Evolutionary conservation across 2,113 vertebrate genomes (phyloP), one percentile per base, ranked within the genome.

Genomic region (Caloenas nicobarica): DNA sequence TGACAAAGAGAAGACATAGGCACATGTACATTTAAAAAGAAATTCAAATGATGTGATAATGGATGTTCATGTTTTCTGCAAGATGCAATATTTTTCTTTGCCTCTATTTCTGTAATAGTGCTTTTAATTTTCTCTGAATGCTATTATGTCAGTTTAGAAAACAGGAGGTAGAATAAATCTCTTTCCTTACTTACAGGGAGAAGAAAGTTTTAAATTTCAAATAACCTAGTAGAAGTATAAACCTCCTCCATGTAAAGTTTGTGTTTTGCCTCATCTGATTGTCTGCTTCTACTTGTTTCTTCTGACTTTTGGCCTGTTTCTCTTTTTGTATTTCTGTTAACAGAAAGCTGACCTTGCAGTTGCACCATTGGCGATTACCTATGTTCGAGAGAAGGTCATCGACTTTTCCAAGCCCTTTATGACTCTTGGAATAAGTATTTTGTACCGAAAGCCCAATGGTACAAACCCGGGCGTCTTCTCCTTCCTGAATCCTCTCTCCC

Each of bases 371-470:
- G 98, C 99, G 97, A 99, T 99, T 98, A 99, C 99, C 87, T 99
- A 99, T 90, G 98, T 99, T 92, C 98, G 99, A 66, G 99, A 99
- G 98, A 99, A 99, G 98, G 99, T 99, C 98, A 99, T 99, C 98
- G 99, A 99, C 98, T 99, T 99, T 98, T 99, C 99, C 98, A 99
- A 99, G 98, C 99, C 99, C 68, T 99, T 99, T 98, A 99, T 99
- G 99, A 99, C 99, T 97, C 98, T 99, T 98, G 99, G 99, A 98
- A 99, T 99, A 99, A 99, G 99, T 99, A 99, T 99, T 98, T 98
- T 99, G 98, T 99, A 99, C 99, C 99, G 99, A 98, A 99, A 99
- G 97, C 99, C 99, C 97, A 99, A 99, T 98, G 99, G 99, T 97
- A 99, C 99, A 99, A 99, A 99, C 98, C 99, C 99, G 76, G 99